Percentiles rank a stretch among this genome's conserved stretches.
Conservation (phyloP, 2,113 vertebrate species). For the Neofelis nebulosa region DNA sequence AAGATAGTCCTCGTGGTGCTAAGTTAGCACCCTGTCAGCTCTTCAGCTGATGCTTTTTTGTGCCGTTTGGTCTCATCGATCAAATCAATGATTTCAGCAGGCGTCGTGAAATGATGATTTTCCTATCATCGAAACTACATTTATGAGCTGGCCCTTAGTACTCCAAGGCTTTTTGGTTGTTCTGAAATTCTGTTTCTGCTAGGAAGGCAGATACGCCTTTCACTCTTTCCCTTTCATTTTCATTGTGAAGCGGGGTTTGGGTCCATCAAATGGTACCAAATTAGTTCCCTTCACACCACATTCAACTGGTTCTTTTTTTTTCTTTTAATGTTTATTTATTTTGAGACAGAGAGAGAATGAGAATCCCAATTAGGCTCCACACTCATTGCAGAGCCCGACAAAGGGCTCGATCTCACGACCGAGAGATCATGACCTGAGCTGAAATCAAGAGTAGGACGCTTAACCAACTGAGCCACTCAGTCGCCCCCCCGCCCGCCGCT, state of each 20-base stretch:
- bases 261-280: slow-evolving; percentile 12
- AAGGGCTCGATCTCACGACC: no score
- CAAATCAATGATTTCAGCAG: slow-evolving; percentile 1
- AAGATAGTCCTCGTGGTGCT: background rate
- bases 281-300: background rate
- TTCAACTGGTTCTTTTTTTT: background rate
- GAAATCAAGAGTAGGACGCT: no score
- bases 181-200: slow-evolving; percentile 30
- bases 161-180: background rate
- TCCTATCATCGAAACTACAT: slow-evolving; percentile 23
- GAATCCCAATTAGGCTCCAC: no score
- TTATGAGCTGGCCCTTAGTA: background rate
- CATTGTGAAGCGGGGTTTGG: slow-evolving; percentile 21
- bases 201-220: background rate
- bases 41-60: background rate
- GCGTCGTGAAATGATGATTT: background rate
- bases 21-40: background rate
- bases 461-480: no score
- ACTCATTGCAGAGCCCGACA: no score
- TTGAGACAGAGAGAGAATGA: no score
- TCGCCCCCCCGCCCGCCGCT: no score
- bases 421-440: no score
- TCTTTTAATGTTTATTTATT: background rate
- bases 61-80: background rate
- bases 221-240: slow-evolving; percentile 14